Percentiles rank a stretch among this genome's conserved stretches.
phyloP scores from a whole-genome alignment of 2,797 vertebrate species.

The Tiaroga cobitis region DNA sequence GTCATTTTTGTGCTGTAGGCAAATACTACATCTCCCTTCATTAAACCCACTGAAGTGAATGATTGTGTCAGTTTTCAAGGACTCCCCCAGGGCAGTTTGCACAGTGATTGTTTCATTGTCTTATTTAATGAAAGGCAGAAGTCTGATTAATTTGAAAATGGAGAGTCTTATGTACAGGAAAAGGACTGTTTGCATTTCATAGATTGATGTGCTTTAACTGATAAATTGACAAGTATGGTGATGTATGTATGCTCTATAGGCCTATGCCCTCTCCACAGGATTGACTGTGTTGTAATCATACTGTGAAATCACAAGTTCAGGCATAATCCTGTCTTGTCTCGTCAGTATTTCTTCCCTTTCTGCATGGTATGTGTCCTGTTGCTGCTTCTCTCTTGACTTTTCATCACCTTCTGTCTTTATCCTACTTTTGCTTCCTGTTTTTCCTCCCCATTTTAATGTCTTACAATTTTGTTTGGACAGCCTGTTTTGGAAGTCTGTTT shows the following conservation, averaged over 20 bases:
- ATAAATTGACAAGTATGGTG: not conserved
- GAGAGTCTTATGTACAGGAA: not conserved
- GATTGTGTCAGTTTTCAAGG: not conserved
- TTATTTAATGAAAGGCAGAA: not conserved
- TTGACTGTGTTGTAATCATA: slow-evolving; percentile 4
- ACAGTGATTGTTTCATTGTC: too few species aligned
- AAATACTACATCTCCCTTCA: not conserved
- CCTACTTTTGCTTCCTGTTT: slow-evolving; percentile 31
- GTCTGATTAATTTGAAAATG: not conserved
- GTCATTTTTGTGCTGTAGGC: not conserved
- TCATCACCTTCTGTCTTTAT: slow-evolving; percentile 20
- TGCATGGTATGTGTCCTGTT: not conserved
- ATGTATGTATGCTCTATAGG: not conserved
- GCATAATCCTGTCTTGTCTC: not conserved
- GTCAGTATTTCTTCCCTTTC: not conserved
- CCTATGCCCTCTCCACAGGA: not conserved
- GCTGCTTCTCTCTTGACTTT: not conserved
- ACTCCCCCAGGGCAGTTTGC: not conserved
- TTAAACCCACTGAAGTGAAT: slow-evolving; percentile 3
- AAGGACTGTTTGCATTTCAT: not conserved
- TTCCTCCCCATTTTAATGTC: not conserved
- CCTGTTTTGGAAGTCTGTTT: not conserved
- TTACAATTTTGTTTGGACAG: not conserved
- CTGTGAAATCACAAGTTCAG: slow-evolving; percentile 8
- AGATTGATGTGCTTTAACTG: not conserved